These are phyloP conservation scores for Iphiclides podalirius DNA, from an alignment of 2,888 invertebrate genomes.

Conservation along the genomic window DNA sequence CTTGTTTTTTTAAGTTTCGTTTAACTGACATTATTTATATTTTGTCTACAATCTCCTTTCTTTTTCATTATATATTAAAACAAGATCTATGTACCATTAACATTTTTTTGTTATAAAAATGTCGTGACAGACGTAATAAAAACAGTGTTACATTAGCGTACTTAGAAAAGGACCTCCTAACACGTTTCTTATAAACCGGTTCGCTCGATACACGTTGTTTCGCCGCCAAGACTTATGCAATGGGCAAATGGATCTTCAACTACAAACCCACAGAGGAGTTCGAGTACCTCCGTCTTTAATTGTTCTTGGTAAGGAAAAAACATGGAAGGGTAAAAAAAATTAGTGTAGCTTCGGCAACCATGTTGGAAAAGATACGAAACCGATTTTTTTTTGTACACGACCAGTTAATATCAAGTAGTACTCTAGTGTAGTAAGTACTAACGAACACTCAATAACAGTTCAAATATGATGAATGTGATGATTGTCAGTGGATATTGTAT, in stretches of 20 bases:
- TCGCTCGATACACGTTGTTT: slow-evolving; percentile 55
- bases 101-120: too few relatives aligned
- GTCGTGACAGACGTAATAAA: too few relatives aligned
- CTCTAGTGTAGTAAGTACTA: too few relatives aligned
- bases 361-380: slow-evolving; percentile 20
- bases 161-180: slow-evolving; percentile 68
- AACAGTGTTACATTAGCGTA: slow-evolving; percentile 38
- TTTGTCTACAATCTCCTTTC: too few relatives aligned
- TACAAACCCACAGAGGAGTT: slow-evolving; percentile 18
- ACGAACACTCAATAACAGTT: too few relatives aligned
- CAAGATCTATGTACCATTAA: too few relatives aligned
- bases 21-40: too few relatives aligned
- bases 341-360: neutral
- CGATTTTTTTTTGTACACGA: slow-evolving; percentile 6
- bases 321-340: neutral
- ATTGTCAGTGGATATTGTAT: too few relatives aligned
- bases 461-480: too few relatives aligned
- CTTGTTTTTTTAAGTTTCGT: too few relatives aligned
- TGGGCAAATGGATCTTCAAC: slow-evolving; percentile 52
- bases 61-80: too few relatives aligned
- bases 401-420: too few relatives aligned
- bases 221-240: slow-evolving; percentile 65
- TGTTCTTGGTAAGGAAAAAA: neutral
- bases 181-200: slow-evolving; percentile 76
- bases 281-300: neutral